Evolutionary conservation across 2,888 invertebrate species (phyloP), one percentile per base, ranked within the genome.

Genomic region (Catonia carolina): DNA sequence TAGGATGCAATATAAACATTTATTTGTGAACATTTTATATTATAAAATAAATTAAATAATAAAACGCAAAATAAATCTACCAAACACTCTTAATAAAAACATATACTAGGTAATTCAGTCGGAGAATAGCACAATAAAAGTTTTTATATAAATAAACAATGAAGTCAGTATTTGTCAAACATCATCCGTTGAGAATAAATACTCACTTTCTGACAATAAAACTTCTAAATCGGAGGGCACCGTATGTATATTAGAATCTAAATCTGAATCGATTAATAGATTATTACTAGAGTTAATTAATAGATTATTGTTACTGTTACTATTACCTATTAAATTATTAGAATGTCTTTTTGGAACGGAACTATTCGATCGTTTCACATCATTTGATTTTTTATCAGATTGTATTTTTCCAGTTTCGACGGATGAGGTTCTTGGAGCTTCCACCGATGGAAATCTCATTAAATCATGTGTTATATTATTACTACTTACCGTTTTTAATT

Each of bases 171-270:
- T 58, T 49, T 54, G 58, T 61, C 60, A 61, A 53, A 58, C 61
- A 55, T 60, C 61, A 17, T 27, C 27, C 8, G 27, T 8, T 27
- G 63, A 65, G 53, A 65, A 65, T 55, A 63, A 58, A 54, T 62
- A 64, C 59, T 65, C 64, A 53, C 64, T 65, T 53, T 65, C 64
- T 15, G 65, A 65, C 49, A 80, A 72, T 31, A 80, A 71, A 60
- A 80, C 80, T 67, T 80, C 80, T 67, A 80, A 72, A 70, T 80
- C 80, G 51, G 79, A 79, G 63, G 80, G 80, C 70, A 80, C 79
- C 67, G 79, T 80, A 70, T 80, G 79, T 45, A 78, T 70, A 68
- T 79, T 78, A 61, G 79, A 78, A 70, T 77, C 78, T 60, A 77
- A 76, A 67, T 74, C 72, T 63, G 68, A 65, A 3, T 60, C 60